phyloP scores from a whole-genome alignment of 2,888 invertebrate genomes.

The Cephus rjabovi region DNA sequence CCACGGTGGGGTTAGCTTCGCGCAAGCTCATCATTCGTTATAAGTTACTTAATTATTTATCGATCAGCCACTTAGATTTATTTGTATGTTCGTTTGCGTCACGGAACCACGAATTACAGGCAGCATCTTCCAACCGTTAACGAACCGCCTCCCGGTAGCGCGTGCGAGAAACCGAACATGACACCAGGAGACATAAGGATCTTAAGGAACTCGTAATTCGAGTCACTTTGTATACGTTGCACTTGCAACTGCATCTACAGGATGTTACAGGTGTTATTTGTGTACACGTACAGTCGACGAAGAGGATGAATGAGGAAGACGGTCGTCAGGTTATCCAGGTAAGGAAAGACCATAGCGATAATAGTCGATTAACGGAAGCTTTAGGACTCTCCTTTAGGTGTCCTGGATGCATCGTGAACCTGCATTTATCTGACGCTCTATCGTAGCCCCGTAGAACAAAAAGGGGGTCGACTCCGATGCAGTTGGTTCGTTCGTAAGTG shows the following conservation, averaged over 20 bases:
- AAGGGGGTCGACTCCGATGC: constrained; percentile 1
- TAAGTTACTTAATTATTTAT: constrained; percentile 10
- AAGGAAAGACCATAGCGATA: not conserved
- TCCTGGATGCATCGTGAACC: not conserved
- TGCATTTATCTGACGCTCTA: not conserved
- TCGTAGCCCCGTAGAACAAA: not conserved
- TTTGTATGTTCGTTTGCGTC: constrained; percentile 6
- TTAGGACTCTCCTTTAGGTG: not conserved
- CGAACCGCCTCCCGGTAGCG: not conserved
- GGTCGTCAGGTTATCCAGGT: no score
- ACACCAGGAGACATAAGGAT: not conserved
- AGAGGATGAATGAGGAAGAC: no score
- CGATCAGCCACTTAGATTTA: constrained; percentile 3
- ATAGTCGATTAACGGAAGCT: not conserved
- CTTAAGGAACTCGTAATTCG: not conserved
- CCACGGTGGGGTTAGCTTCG: not conserved
- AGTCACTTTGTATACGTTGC: not conserved
- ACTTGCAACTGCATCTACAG: not conserved
- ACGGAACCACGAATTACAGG: not conserved
- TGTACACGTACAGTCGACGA: not conserved
- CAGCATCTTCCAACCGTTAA: not conserved
- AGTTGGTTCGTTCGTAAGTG: constrained; percentile 40
- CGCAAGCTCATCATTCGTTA: not conserved
- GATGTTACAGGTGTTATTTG: not conserved
- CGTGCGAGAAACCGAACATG: not conserved